A percentile compares a stretch with the other conserved stretches of the same genome.
Evolutionary conservation across 1,140 invertebrate species (phyloP).

Genomic region (Drosophila funebris): DNA sequence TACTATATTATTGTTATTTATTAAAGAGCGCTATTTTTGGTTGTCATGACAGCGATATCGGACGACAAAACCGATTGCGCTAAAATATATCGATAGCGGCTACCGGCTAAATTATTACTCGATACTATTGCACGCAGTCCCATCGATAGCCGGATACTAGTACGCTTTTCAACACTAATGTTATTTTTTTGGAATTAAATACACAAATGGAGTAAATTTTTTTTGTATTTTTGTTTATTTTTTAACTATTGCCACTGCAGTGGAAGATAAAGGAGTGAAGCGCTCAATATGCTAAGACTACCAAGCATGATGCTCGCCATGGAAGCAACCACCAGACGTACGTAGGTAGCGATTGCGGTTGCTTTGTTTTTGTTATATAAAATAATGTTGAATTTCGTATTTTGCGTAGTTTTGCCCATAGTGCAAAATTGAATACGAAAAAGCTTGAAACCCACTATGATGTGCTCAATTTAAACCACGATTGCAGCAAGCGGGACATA

Average conservation of each 20-base stretch:
- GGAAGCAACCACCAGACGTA: conserved; percentile 4
- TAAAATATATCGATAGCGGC: neutral
- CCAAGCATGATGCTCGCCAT: neutral
- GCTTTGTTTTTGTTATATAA: conserved; percentile 56
- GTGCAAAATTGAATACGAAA: conserved; percentile 3
- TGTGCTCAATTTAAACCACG: conserved; percentile 84
- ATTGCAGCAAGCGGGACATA: conserved; percentile 85
- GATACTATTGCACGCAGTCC: conserved; percentile 10
- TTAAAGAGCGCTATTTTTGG: conserved; percentile 31
- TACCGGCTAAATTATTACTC: neutral
- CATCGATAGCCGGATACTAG: neutral
- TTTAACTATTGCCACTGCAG: neutral
- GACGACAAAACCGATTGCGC: neutral
- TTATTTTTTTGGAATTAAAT: neutral
- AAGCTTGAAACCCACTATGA: conserved; percentile 85
- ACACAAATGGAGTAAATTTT: conserved; percentile 12
- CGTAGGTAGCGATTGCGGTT: conserved; percentile 54
- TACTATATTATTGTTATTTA: conserved; percentile 31
- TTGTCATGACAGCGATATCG: conserved; percentile 40
- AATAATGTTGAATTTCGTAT: conserved; percentile 19
- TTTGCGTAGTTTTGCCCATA: conserved; percentile 46
- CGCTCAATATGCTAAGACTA: conserved; percentile 41
- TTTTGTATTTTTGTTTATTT: conserved; percentile 10
- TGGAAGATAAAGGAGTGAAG: neutral
- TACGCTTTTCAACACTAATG: conserved; percentile 5